Evolutionary conservation across 2,797 vertebrate genomes (phyloP), one percentile per base, ranked within the genome.

Genomic region (Podarcis siculus): DNA sequence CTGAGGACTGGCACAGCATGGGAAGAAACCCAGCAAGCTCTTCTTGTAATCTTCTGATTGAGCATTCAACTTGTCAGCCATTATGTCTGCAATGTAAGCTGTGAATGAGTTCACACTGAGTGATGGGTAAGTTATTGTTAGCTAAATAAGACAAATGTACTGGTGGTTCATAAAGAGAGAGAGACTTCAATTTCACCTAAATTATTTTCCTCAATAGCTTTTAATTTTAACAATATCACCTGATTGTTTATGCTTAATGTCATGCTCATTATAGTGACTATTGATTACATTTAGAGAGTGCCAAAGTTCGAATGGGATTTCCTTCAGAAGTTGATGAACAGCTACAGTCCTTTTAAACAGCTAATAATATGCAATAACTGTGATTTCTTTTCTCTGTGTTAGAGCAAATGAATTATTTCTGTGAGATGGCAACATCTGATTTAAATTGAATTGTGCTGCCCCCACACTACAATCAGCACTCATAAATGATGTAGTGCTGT

Each of bases 341-440:
- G 61, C 71, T 67, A 49, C 35, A 13, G 10, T 45, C 71, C 10
- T 55, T 55, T 32, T 42, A 61, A 67, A 81, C 75, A 88, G 82
- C 55, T 84, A 88, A 75, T 86, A 86, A 86, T 66, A 37, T 66
- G 67, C 78, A 81, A 80, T 82, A 15, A 64, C 75, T 61, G 55
- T 37, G 17, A 42, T 73, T 75, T 81, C 19, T 81, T 39, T 86
- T 64, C 15, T 76, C 71, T 80, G n/a, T 67, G 49, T 67, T 73
- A 85, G 55, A 67, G 77, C 69, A 89, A 89, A 86, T 89, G 83
- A 86, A 86, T 89, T 86, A 86, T 81, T 67, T 86, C 69, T 75
- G 55, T 58, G 27, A 69, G 27, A 76, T 76, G 32, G 83, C 49
- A 81, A 69, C 27, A 79, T 88, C 83, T 72, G 82, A 88, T 84